Evolutionary conservation across 64 coral and sea anemone genomes (phyloP).

Genomic region (Pachyseris speciosa): DNA sequence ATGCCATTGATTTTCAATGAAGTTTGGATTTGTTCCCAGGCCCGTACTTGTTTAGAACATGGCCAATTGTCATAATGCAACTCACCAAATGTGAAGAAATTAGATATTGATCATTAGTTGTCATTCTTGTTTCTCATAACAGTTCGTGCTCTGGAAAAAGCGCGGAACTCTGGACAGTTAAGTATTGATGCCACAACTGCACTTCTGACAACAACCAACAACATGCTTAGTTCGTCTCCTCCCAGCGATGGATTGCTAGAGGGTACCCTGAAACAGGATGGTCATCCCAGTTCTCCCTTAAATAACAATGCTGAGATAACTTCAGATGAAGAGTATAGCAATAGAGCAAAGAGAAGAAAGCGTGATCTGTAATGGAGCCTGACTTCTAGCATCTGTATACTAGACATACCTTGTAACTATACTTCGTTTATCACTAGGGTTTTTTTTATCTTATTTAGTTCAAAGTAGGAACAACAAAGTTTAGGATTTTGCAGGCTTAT

Average conservation of each 20-base stretch:
- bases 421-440: not conserved
- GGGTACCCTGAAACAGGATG: conserved; percentile 48
- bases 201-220: conserved; percentile 65
- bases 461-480: not conserved
- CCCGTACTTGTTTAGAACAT: no score
- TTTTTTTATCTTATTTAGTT: not conserved
- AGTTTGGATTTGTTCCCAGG: no score
- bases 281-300: conserved; percentile 58
- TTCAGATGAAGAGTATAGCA: conserved; percentile 88
- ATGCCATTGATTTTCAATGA: no score
- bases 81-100: no score
- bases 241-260: conserved; percentile 75
- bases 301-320: conserved; percentile 93
- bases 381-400: not conserved
- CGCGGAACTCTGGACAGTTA: conserved; percentile 75
- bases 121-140: not conserved
- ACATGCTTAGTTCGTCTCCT: conserved; percentile 73
- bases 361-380: conserved; percentile 65
- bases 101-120: no score
- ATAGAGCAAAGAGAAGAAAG: conserved; percentile 85
- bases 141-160: conserved; percentile 93
- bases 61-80: no score
- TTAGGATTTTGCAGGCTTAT: not conserved
- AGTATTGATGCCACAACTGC: conserved; percentile 77
- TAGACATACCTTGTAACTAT: not conserved